Evolutionary conservation across 2,113 vertebrate genomes (phyloP).

Genomic region (Chunga burmeisteri): DNA sequence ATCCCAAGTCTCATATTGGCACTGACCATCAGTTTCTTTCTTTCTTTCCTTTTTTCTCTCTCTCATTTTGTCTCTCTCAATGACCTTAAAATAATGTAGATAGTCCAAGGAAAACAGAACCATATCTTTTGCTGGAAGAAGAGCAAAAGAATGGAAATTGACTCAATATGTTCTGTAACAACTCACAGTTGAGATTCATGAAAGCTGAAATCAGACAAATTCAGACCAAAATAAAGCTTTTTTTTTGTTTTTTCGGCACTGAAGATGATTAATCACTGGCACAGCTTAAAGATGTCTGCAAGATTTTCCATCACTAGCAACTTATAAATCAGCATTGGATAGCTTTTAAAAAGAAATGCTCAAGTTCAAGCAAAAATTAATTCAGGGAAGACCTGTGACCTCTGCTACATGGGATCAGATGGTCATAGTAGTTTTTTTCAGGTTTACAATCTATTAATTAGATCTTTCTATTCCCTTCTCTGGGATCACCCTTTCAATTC

Average conservation of each 20-base stretch:
- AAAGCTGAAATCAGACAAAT: slow-evolving; percentile 21
- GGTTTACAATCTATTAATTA: slow-evolving; percentile 50
- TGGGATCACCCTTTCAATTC: neutral
- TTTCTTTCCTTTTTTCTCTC: neutral
- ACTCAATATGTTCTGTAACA: neutral
- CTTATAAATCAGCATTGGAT: neutral
- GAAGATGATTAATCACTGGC: neutral
- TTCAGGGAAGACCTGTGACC: neutral
- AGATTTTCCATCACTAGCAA: slow-evolving; percentile 2
- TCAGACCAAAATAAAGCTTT: neutral
- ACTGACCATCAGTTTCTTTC: neutral
- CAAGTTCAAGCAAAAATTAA: neutral
- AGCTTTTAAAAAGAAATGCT: neutral
- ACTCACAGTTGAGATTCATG: neutral
- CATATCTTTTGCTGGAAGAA: slow-evolving; percentile 10
- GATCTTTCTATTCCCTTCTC: slow-evolving; percentile 21
- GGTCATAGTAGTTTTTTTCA: neutral
- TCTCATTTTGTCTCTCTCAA: neutral
- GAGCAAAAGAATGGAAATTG: slow-evolving; percentile 23
- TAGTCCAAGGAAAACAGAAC: neutral
- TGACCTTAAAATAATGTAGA: neutral
- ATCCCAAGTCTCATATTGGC: neutral
- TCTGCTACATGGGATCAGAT: slow-evolving; percentile 6
- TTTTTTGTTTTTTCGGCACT: neutral
- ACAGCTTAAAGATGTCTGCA: neutral